Percentiles rank a stretch among this genome's conserved stretches.
phyloP scores from a whole-genome alignment of 2,113 vertebrate species.

The Eulemur macaco region DNA sequence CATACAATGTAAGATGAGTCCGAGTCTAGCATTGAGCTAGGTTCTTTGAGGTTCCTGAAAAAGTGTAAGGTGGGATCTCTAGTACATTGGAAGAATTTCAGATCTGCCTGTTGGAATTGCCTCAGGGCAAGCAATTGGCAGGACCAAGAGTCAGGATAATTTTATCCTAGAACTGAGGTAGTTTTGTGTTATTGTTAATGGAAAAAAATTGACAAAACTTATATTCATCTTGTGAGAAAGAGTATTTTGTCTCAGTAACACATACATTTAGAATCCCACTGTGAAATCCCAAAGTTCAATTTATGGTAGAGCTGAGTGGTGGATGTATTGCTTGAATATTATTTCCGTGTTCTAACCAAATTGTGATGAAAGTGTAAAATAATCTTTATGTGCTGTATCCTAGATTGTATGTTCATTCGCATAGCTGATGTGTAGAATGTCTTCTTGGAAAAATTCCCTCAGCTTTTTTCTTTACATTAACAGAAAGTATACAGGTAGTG shows the following conservation, averaged over 20 bases:
- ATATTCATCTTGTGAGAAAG: conserved; percentile 32
- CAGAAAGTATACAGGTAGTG: neutral
- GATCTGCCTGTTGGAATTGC: conserved; percentile 20
- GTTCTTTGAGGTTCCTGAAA: conserved; percentile 14
- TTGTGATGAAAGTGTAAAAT: conserved; percentile 32
- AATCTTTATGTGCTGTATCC: neutral
- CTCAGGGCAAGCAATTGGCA: conserved; percentile 12
- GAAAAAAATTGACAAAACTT: conserved; percentile 3
- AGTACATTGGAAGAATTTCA: conserved; percentile 8
- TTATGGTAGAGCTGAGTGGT: conserved; percentile 45
- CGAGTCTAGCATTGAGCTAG: neutral
- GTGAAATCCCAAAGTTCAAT: conserved; percentile 28
- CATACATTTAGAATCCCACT: conserved; percentile 20
- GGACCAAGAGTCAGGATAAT: conserved; percentile 12
- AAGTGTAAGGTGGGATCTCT: neutral
- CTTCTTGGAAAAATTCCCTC: neutral
- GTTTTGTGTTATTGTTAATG: conserved; percentile 44
- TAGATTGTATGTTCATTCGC: neutral
- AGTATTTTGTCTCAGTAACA: conserved; percentile 24
- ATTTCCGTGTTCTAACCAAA: conserved; percentile 44
- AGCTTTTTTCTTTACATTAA: conserved; percentile 10
- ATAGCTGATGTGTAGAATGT: conserved; percentile 6
- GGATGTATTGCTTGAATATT: conserved; percentile 46
- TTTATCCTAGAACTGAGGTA: conserved; percentile 28
- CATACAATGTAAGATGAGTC: neutral